Conservation (phyloP, 1,140 invertebrate species). For the Cephus cinctus region DNA sequence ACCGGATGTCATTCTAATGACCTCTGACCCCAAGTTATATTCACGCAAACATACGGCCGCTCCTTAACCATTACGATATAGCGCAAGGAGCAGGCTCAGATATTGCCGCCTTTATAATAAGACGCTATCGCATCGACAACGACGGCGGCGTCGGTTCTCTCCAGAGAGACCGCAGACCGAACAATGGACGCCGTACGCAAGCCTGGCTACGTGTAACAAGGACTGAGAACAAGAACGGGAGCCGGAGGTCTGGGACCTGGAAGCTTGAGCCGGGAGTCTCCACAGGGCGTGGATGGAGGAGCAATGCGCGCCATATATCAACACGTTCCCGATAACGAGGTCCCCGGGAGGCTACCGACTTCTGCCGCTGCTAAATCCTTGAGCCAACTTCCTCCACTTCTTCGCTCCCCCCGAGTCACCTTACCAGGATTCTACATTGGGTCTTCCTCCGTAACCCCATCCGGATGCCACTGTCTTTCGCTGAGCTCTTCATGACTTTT, state of each 20-base stretch:
- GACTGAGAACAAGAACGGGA: conserved; percentile 3
- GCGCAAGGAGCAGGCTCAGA: too few species aligned
- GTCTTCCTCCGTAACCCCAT: too few species aligned
- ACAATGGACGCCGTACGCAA: conserved; percentile 36
- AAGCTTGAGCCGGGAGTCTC: conserved; percentile 10
- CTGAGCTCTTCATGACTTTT: too few species aligned
- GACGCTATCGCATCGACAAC: conserved; percentile 39
- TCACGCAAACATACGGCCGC: too few species aligned
- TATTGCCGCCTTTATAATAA: conserved; percentile 39
- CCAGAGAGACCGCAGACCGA: conserved; percentile 31
- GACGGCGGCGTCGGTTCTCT: conserved; percentile 25
- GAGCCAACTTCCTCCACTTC: not conserved
- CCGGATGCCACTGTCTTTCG: too few species aligned
- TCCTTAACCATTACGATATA: too few species aligned
- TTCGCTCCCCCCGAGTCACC: not conserved
- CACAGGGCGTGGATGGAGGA: conserved; percentile 23
- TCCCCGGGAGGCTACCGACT: conserved; percentile 37
- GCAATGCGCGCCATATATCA: conserved; percentile 43
- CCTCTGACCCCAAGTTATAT: too few species aligned
- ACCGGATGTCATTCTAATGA: too few species aligned
- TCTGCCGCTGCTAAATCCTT: not conserved
- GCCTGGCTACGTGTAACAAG: conserved; percentile 11
- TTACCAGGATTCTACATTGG: too few species aligned
- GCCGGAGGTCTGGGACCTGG: conserved; percentile 2
- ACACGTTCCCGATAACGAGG: conserved; percentile 33